phyloP scores from a whole-genome alignment of 92 coral and sea anemone species.

The Zoanthus gigantus region DNA sequence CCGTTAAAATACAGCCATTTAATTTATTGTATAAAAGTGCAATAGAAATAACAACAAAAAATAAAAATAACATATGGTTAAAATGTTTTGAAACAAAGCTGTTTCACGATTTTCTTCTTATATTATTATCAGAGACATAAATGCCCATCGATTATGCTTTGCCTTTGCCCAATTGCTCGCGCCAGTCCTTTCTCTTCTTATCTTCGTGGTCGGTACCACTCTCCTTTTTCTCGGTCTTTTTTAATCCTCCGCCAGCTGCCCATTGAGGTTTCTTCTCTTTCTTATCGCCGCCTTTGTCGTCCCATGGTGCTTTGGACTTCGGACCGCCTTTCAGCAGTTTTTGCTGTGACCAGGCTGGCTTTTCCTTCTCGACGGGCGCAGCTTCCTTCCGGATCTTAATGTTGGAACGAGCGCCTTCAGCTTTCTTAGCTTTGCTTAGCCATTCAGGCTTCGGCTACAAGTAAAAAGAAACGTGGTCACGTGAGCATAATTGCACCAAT shows the following conservation, averaged over 20 bases:
- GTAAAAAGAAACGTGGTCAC: neutral
- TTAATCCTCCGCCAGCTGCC: slow-evolving; percentile 90
- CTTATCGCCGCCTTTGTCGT: slow-evolving; percentile 52
- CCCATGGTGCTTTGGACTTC: slow-evolving; percentile 41
- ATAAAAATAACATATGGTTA: neutral
- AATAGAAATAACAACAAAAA: neutral
- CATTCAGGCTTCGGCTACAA: slow-evolving; percentile 37
- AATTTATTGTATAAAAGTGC: slow-evolving; percentile 33
- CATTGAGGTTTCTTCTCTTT: slow-evolving; percentile 82
- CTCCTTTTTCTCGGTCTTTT: slow-evolving; percentile 83
- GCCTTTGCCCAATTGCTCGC: slow-evolving; percentile 32
- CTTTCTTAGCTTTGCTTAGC: slow-evolving; percentile 35
- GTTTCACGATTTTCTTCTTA: slow-evolving; percentile 4
- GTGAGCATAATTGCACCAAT: neutral
- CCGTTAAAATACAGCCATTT: neutral
- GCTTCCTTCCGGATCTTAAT: slow-evolving; percentile 20
- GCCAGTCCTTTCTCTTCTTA: slow-evolving; percentile 44
- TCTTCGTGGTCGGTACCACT: slow-evolving; percentile 19
- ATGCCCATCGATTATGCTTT: neutral
- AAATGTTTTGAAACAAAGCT: neutral
- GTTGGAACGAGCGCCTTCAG: slow-evolving; percentile 29
- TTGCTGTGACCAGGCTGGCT: slow-evolving; percentile 39
- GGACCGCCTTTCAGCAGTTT: slow-evolving; percentile 37
- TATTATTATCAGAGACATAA: neutral
- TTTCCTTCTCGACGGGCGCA: slow-evolving; percentile 29